Conservation (phyloP, 2,113 vertebrate genomes). For the Elephantulus edwardii region DNA sequence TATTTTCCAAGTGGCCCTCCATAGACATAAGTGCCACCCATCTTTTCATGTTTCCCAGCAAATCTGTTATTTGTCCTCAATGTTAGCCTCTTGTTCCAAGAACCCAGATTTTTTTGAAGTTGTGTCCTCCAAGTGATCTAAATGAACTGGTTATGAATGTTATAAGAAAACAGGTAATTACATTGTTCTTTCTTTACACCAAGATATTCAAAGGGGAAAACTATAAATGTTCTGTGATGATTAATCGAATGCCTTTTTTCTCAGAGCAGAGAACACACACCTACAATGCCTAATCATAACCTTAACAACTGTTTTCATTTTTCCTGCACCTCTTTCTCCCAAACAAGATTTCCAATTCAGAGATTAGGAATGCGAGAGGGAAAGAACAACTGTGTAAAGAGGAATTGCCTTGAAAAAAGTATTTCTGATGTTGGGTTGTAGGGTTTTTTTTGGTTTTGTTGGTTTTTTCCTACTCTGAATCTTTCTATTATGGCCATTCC, state of each 20-base stretch:
- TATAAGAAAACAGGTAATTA: neutral
- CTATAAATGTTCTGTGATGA: neutral
- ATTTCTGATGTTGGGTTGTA: no score
- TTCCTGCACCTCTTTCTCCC: neutral
- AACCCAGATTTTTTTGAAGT: neutral
- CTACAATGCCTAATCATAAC: no score
- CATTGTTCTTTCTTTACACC: neutral
- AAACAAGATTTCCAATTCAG: neutral
- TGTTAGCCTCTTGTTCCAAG: neutral
- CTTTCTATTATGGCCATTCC: neutral
- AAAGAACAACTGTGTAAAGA: neutral
- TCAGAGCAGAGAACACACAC: neutral
- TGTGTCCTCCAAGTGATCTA: neutral
- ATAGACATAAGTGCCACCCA: neutral
- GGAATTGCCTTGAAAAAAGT: accelerated
- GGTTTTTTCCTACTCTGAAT: neutral
- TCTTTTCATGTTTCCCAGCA: neutral
- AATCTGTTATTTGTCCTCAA: neutral
- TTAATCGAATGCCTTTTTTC: no score
- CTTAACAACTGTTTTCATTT: neutral
- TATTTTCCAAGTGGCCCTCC: neutral
- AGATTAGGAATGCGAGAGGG: neutral
- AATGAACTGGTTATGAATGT: neutral
- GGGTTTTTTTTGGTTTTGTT: no score
- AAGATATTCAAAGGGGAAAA: neutral